Evolutionary conservation across 2,888 invertebrate species (phyloP).

Genomic region (Drosophila leonis): DNA sequence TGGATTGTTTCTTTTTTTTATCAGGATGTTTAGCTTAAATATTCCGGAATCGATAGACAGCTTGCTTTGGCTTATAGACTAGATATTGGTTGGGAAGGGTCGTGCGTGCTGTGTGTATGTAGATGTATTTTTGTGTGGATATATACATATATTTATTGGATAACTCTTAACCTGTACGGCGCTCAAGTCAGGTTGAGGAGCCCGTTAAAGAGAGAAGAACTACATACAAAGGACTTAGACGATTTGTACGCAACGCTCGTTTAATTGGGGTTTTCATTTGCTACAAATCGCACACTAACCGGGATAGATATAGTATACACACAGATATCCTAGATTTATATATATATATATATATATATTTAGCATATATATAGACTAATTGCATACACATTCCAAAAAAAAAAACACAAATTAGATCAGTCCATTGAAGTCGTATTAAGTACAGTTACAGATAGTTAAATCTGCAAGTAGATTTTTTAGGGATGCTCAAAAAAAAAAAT

Average conservation of each 20-base stretch:
- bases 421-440: slow-evolving; percentile 60
- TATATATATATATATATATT: slow-evolving; percentile 31
- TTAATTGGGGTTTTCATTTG: slow-evolving; percentile 48
- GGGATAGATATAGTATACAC: slow-evolving; percentile 48
- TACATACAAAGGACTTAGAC: slow-evolving; percentile 37
- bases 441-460: slow-evolving; percentile 57
- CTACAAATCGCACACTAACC: slow-evolving; percentile 54
- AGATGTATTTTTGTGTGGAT: slow-evolving; percentile 11
- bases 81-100: slow-evolving; percentile 20
- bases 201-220: slow-evolving; percentile 46
- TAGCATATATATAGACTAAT: slow-evolving; percentile 37
- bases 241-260: slow-evolving; percentile 54
- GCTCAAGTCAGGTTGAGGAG: slow-evolving; percentile 57
- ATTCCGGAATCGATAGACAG: slow-evolving; percentile 81
- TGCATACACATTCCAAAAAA: slow-evolving; percentile 73
- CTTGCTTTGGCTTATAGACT: slow-evolving; percentile 51
- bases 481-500: slow-evolving; percentile 44
- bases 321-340: slow-evolving; percentile 39
- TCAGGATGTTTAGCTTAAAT: slow-evolving; percentile 61
- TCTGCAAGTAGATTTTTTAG: slow-evolving; percentile 33
- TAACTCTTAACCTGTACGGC: slow-evolving; percentile 54
- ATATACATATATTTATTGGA: slow-evolving; percentile 18
- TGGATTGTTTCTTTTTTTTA: slow-evolving; percentile 32
- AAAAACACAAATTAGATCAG: slow-evolving; percentile 55
- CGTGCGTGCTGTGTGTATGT: slow-evolving; percentile 44